These are phyloP conservation scores for Polydrusus tereticollis DNA, from an alignment of 2,888 invertebrate genomes.

Conservation along the genomic window DNA sequence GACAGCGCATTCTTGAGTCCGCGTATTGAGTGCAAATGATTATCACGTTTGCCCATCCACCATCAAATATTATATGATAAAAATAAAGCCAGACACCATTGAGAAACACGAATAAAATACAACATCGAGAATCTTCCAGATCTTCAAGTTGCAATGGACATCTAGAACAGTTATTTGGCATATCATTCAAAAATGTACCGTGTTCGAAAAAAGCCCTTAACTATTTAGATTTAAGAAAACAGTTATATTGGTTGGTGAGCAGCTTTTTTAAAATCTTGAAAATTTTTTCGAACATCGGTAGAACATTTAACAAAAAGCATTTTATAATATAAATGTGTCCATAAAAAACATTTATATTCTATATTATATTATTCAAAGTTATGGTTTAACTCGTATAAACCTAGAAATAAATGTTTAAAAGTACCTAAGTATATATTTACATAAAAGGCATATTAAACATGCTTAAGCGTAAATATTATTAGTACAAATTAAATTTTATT, in stretches of 20 bases:
- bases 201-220: constrained; percentile 18
- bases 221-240: too few relatives aligned
- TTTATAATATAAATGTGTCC: constrained; percentile 7
- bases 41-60: constrained; percentile 68
- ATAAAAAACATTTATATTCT: background rate
- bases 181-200: constrained; percentile 25
- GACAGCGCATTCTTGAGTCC: constrained; percentile 62
- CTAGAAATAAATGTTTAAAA: background rate
- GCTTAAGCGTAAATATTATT: background rate
- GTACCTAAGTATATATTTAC: too few relatives aligned
- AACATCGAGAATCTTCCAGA: constrained; percentile 55
- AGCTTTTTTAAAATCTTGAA: background rate
- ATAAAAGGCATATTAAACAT: background rate
- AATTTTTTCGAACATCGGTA: constrained; percentile 20
- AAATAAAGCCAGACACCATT: constrained; percentile 36
- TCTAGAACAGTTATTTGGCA: constrained; percentile 62
- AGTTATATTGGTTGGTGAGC: background rate
- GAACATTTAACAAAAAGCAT: constrained; percentile 28
- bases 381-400: background rate
- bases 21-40: constrained; percentile 61
- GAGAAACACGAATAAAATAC: constrained; percentile 40
- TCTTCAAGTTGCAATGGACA: constrained; percentile 60
- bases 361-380: background rate
- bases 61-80: constrained; percentile 54
- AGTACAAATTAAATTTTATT: background rate